A percentile compares a stretch with the other conserved stretches of the same genome.
Evolutionary conservation across 1,140 invertebrate genomes (phyloP).

Genomic region (Ganaspis sp.): DNA sequence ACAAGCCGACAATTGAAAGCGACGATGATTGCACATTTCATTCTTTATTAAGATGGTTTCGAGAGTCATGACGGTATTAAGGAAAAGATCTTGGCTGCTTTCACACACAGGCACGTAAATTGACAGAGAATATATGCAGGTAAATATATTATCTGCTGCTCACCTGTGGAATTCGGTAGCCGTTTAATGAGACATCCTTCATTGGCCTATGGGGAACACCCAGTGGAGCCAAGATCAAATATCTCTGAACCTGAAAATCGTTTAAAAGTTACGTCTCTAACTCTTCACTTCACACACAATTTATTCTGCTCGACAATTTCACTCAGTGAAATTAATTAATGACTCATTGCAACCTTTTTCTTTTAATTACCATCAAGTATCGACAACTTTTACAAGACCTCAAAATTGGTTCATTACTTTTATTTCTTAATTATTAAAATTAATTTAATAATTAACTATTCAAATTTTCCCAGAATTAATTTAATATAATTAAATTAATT

Average conservation of each 20-base stretch:
- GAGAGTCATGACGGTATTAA: constrained; percentile 4
- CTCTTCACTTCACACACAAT: too few species aligned
- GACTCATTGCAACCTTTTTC: too few species aligned
- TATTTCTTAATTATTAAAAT: too few species aligned
- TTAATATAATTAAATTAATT: too few species aligned
- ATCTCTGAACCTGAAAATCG: constrained; percentile 79
- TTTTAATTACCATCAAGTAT: too few species aligned
- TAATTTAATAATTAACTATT: too few species aligned
- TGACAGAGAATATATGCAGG: background rate
- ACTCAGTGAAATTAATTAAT: too few species aligned
- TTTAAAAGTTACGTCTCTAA: too few species aligned
- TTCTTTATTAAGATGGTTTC: constrained; percentile 13
- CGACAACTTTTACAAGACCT: too few species aligned
- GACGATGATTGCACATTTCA: constrained; percentile 13
- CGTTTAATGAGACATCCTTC: constrained; percentile 76
- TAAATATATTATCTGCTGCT: constrained; percentile 30
- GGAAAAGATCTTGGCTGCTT: background rate
- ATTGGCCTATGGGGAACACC: constrained; percentile 80
- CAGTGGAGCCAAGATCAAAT: constrained; percentile 78
- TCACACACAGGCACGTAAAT: constrained; percentile 6
- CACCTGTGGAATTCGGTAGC: constrained; percentile 82
- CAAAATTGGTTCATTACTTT: too few species aligned
- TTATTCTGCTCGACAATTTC: too few species aligned
- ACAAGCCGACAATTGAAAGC: constrained; percentile 19
- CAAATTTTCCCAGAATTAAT: too few species aligned